A percentile compares a stretch with the other conserved stretches of the same genome.
phyloP scores from a whole-genome alignment of 2,113 vertebrate species.

The Notothenia coriiceps region DNA sequence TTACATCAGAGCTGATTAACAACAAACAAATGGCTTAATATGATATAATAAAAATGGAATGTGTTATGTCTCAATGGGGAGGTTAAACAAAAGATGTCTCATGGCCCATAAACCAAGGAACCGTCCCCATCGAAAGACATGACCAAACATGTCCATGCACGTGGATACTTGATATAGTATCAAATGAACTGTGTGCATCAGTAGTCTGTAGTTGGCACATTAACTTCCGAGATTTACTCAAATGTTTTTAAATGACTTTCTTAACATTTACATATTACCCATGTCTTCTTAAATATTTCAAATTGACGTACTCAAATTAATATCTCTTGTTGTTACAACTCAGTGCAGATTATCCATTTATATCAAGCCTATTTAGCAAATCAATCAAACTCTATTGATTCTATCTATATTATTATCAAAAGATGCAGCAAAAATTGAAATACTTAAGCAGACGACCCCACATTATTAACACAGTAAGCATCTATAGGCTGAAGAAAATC shows the following conservation, averaged over 20 bases:
- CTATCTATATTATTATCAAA: too few relatives aligned
- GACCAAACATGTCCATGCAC: background rate
- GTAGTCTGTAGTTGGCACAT: too few relatives aligned
- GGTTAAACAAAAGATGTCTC: background rate
- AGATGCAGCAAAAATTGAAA: background rate
- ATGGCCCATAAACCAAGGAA: background rate
- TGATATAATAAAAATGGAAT: rapidly evolving
- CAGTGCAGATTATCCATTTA: background rate
- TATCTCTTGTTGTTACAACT: background rate
- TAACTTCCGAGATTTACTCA: too few relatives aligned
- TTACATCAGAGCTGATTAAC: background rate
- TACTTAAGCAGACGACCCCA: background rate
- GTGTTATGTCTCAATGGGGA: background rate
- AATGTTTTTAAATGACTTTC: too few relatives aligned
- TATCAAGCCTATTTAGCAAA: background rate
- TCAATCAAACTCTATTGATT: too few relatives aligned
- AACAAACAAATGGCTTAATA: background rate
- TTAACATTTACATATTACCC: too few relatives aligned
- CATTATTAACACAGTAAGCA: background rate
- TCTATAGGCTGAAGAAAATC: constrained; percentile 3
- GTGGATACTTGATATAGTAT: background rate
- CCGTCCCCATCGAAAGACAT: too few relatives aligned
- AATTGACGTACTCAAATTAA: background rate
- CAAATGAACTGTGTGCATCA: too few relatives aligned
- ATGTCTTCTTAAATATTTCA: too few relatives aligned